A percentile compares a stretch with the other conserved stretches of the same genome.
These are phyloP conservation scores for Neria commutata DNA, from an alignment of 2,888 invertebrate genomes.

Conservation along the genomic window DNA sequence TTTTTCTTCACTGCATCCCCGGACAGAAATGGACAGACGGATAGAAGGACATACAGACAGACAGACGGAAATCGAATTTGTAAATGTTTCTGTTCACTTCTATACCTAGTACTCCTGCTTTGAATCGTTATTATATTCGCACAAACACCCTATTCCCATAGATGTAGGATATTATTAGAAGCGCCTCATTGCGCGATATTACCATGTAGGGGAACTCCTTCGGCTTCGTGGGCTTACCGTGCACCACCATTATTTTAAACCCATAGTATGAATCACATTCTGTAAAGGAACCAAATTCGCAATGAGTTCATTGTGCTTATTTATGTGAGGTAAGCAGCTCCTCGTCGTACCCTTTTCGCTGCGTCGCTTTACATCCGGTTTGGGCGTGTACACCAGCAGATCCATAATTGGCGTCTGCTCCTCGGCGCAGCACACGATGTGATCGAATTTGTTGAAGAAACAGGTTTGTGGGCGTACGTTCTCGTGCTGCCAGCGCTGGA, in stretches of 20 bases:
- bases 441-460: conserved; percentile 50
- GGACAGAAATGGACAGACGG: too few relatives aligned
- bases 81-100: not conserved
- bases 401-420: not conserved
- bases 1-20: too few relatives aligned
- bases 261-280: conserved; percentile 29
- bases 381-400: not conserved
- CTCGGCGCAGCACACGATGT: conserved; percentile 45
- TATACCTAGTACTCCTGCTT: not conserved
- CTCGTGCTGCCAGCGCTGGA: conserved; percentile 39
- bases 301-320: too few relatives aligned
- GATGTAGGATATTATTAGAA: not conserved
- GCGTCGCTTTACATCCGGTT: conserved; percentile 23
- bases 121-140: not conserved
- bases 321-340: not conserved
- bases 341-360: conserved; percentile 39
- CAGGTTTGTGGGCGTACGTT: conserved; percentile 47
- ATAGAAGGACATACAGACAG: too few relatives aligned
- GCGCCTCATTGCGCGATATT: too few relatives aligned
- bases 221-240: conserved; percentile 24
- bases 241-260: conserved; percentile 17
- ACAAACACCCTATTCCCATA: not conserved
- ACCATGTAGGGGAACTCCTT: conserved; percentile 40
- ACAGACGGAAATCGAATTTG: too few relatives aligned
- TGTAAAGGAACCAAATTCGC: conserved; percentile 15